Conservation (phyloP, 2,113 vertebrate genomes). For the Pomatorhinus ruficollis region DNA sequence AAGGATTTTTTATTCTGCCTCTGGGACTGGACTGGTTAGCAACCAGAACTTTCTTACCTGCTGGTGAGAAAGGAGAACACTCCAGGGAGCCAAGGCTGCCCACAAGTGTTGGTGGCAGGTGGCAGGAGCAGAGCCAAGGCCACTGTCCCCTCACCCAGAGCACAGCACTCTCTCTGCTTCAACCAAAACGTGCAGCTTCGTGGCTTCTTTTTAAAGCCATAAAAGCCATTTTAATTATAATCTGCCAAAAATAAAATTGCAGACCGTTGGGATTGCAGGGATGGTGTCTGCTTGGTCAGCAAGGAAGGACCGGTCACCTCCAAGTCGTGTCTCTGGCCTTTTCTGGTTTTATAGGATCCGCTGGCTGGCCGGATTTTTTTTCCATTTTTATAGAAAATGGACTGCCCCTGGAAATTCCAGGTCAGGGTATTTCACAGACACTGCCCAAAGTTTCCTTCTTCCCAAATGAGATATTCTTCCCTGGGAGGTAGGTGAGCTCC, state of each 20-base stretch:
- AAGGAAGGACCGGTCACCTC: not conserved
- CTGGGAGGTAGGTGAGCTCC: not conserved
- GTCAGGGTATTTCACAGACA: not conserved
- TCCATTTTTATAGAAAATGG: not conserved
- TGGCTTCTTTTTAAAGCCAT: conserved; percentile 37
- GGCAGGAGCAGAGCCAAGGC: not conserved
- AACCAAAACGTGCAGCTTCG: not conserved
- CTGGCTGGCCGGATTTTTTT: not conserved
- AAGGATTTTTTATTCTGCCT: conserved; percentile 35
- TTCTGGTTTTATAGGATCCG: not conserved
- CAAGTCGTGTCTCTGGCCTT: not conserved
- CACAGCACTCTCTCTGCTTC: not conserved
- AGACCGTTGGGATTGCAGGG: not conserved
- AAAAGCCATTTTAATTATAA: not conserved
- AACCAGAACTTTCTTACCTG: not conserved
- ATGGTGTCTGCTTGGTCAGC: not conserved
- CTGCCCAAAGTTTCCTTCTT: not conserved
- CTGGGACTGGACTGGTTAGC: not conserved
- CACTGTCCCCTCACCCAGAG: not conserved
- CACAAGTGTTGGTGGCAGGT: not conserved
- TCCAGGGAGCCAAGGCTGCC: not conserved
- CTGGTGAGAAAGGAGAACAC: not conserved
- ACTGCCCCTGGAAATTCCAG: not conserved
- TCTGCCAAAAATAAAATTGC: conserved; percentile 47
- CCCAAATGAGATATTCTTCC: not conserved